A percentile compares a stretch with the other conserved stretches of the same genome.
These are phyloP conservation scores for Hirundo rustica DNA, from an alignment of 2,797 vertebrate genomes.

Conservation along the genomic window DNA sequence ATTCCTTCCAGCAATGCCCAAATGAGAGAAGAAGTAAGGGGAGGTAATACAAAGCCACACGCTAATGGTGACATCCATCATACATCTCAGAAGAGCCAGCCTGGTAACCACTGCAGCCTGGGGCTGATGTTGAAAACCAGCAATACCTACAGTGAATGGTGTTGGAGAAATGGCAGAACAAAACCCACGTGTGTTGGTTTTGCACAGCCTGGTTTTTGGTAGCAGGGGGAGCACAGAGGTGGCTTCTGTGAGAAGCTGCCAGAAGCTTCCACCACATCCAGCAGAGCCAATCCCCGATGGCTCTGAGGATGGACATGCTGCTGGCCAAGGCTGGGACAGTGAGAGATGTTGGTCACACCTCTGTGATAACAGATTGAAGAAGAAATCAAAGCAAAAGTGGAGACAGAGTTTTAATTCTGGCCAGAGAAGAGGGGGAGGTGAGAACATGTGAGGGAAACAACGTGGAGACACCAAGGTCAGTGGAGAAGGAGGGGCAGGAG, in stretches of 20 bases:
- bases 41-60: not conserved
- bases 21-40: not conserved
- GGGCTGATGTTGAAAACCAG: not conserved
- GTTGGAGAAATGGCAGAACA: not conserved
- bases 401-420: not conserved
- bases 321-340: not conserved
- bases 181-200: not conserved
- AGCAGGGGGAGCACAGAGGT: rapidly evolving
- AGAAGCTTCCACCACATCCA: not conserved
- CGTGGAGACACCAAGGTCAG: not conserved
- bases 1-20: not conserved
- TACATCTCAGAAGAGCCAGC: not conserved
- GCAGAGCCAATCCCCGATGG: not conserved
- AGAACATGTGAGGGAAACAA: not conserved
- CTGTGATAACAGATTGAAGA: not conserved
- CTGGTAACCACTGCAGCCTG: not conserved
- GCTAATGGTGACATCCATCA: not conserved
- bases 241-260: not conserved
- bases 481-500: not conserved
- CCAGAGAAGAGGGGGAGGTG: not conserved
- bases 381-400: not conserved
- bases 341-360: rapidly evolving
- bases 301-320: not conserved
- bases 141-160: not conserved
- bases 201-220: rapidly evolving